Evolutionary conservation across 2,113 vertebrate species (phyloP), one percentile per base, ranked within the genome.

Genomic region (Bujurquina vittata): DNA sequence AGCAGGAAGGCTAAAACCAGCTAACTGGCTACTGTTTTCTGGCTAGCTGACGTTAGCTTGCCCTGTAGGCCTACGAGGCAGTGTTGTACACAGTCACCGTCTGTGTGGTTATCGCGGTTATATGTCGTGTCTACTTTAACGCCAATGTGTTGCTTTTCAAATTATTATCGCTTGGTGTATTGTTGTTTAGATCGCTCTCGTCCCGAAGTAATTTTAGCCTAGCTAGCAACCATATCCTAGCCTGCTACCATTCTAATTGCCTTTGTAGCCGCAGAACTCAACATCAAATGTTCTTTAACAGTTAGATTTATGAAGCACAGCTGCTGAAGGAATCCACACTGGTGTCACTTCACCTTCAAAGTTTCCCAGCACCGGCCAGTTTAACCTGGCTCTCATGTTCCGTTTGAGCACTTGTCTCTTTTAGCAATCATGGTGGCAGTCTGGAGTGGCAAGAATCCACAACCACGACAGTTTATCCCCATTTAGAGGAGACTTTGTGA

Each of bases 191-290:
- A 18, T 46, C 1, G 10, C 5, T 59, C 9, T 12, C 22, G 23
- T 63, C 57, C 29, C n/a, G 4, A 33, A 55, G 67, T 63, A 35
- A 31, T 61, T 43, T 31, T 56, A 91, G 75, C 61, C 8, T 80
- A 54, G 92, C 84, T 76, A 74, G 29, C 57, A 23, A 89, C 84
- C 90, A 77, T 14, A 20, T 46, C 86, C 84, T 94, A 94, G 87
- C 89, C 9, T 52, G 84, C 72, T 88, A 81, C 58, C 78, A 83
- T 62, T 91, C 87, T 92, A 93, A 93, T 94, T 93, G 91, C 93
- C 90, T 91, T 93, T 94, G 93, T 92, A 92, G 79, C 10, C 79
- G 57, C 67, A 56, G 46, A 73, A 79, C 63, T 80, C 43, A 35
- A 54, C 10, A 43, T 40, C 20, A 75, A 65, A 62, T 76, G 12